Evolutionary conservation across 23 tunicate genomes (phyloP).

Genomic region (Trididemnum miniatum): DNA sequence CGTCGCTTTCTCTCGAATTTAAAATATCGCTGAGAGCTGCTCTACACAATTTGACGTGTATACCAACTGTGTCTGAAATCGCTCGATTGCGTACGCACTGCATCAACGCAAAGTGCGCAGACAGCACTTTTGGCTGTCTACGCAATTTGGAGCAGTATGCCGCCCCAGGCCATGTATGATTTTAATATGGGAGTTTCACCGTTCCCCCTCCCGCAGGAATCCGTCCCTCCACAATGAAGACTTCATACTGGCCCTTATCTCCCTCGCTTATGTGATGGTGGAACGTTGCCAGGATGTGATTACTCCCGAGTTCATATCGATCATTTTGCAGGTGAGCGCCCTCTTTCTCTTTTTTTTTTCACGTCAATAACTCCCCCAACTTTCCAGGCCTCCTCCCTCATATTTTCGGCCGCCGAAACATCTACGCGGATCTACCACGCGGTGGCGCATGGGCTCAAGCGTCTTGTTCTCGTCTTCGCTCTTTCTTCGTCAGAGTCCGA

Average conservation of each 20-base stretch:
- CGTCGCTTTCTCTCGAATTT: too few species aligned
- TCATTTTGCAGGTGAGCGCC: constrained; percentile 33
- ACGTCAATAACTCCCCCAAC: neutral
- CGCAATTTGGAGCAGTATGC: too few species aligned
- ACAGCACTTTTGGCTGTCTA: too few species aligned
- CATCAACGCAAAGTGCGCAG: too few species aligned
- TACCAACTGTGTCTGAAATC: too few species aligned
- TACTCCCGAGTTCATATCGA: constrained; percentile 45
- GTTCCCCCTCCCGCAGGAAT: constrained; percentile 12
- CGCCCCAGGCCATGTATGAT: neutral
- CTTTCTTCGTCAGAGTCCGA: constrained; percentile 62
- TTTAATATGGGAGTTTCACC: neutral
- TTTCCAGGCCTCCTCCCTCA: constrained; percentile 39
- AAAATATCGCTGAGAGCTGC: too few species aligned
- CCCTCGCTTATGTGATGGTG: constrained; percentile 48
- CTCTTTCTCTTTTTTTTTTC: neutral
- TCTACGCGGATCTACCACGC: constrained; percentile 58
- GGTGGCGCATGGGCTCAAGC: constrained; percentile 59
- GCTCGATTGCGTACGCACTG: too few species aligned
- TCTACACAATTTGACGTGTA: too few species aligned
- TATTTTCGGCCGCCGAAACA: constrained; percentile 33
- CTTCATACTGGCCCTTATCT: constrained; percentile 31
- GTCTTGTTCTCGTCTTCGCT: constrained; percentile 51
- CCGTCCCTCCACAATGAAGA: constrained; percentile 58
- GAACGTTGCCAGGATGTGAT: constrained; percentile 49